These are phyloP conservation scores for Microtus californicus DNA, from an alignment of 2,797 vertebrate genomes.

Conservation along the genomic window DNA sequence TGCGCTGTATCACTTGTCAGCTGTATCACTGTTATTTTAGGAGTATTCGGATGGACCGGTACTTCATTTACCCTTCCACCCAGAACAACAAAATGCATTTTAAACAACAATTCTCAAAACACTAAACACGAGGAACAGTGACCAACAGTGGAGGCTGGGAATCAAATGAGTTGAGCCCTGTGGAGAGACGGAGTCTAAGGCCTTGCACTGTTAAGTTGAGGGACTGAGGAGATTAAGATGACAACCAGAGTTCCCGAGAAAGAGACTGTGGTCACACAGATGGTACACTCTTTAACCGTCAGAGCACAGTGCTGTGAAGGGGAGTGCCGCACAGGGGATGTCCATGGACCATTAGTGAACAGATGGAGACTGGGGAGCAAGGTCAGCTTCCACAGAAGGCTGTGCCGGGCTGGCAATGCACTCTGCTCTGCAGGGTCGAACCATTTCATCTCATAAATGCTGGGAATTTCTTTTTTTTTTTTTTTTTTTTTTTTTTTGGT, in stretches of 20 bases:
- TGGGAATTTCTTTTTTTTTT: background rate
- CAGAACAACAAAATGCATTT: background rate
- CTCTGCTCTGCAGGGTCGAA: background rate
- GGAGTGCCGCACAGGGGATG: background rate
- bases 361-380: background rate
- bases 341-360: background rate
- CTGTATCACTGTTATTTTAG: background rate
- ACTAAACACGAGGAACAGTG: background rate
- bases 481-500: too few relatives aligned
- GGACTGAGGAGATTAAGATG: background rate
- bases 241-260: background rate
- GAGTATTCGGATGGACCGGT: background rate
- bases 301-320: conserved; percentile 9
- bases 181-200: background rate
- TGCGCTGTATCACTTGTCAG: background rate
- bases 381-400: background rate
- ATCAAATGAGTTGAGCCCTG: background rate
- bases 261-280: background rate
- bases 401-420: background rate
- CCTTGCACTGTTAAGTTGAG: background rate
- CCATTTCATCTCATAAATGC: background rate
- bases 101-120: conserved; percentile 23
- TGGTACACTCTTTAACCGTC: background rate
- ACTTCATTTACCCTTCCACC: background rate
- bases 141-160: background rate